Percentiles rank a stretch among this genome's conserved stretches.
Conservation (phyloP, 1,140 invertebrate genomes). For the Drusus annulatus region DNA sequence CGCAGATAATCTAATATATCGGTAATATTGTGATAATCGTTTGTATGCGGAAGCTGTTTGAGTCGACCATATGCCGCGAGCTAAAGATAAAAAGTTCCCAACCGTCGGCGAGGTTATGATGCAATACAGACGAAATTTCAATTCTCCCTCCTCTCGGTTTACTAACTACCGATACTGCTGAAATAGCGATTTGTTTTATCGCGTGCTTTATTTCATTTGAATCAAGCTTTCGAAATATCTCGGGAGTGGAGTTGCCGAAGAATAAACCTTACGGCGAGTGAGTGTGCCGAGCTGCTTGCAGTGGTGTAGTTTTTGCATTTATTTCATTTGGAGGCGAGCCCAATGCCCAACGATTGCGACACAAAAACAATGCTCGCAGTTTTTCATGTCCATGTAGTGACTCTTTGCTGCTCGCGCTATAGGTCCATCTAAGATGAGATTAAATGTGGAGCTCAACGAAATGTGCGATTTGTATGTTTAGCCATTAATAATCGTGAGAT, state of each 20-base stretch:
- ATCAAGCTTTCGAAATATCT: not conserved
- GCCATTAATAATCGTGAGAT: too few relatives aligned
- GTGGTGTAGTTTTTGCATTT: constrained; percentile 6
- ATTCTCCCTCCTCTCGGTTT: not conserved
- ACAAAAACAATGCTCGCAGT: constrained; percentile 36
- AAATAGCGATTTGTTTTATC: not conserved
- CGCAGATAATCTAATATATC: too few relatives aligned
- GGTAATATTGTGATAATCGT: too few relatives aligned
- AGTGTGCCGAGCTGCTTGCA: not conserved
- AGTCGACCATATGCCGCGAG: not conserved
- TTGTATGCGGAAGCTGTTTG: not conserved
- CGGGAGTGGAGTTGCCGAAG: not conserved
- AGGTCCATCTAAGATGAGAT: too few relatives aligned
- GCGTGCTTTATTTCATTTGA: not conserved
- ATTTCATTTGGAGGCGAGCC: constrained; percentile 28
- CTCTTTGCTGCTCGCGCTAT: not conserved
- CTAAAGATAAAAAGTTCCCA: not conserved
- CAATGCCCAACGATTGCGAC: constrained; percentile 34
- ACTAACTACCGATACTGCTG: too few relatives aligned
- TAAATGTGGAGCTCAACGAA: too few relatives aligned
- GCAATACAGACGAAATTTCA: not conserved
- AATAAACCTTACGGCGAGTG: not conserved
- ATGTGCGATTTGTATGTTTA: too few relatives aligned
- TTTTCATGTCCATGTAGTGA: constrained; percentile 23
- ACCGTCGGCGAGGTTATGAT: not conserved